Base-by-base conservation (phyloP, 1,140 invertebrate genomes). In the Teleopsis dalmanni region DNA sequence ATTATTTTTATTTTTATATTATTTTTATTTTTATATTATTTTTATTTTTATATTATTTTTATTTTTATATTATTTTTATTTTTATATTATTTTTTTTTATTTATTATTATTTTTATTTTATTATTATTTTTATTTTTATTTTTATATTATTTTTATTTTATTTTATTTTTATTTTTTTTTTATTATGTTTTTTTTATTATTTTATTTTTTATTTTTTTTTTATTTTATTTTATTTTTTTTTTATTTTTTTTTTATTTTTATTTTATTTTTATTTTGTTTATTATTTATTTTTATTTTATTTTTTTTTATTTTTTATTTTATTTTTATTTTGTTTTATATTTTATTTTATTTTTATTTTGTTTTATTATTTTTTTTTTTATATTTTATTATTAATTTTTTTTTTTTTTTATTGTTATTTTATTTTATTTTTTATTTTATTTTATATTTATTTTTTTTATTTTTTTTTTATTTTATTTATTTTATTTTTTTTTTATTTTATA, bases 341-440 rank as follows among this genome's bases (percentile, higher is more conserved):
- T 34, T 34, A 14, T 6, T 34, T 8, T 34, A 40, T 40, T 40
- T 40, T 1, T 2, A 40, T 21, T 16, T 16, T 18, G 13, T 48
- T 26, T 16, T 40, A 22, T 48, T 27, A 8, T 48, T 40, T 48
- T 38, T 27, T 40, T 23, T 40, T 7, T 35, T 5, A 19, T 13
- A 22, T 35, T 40, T 40, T 40, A 1, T 2, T 18, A 16, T 16
- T 16, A 5, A 18, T 48, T 26, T 16, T 40, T 27, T 48, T 27
- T 10, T 48, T 40, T 48, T 38, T 27, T 40, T 23, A 27, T 7
- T 35, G 7, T 14, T 13, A 22, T 35, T 35, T 35, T 13, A 8
- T 21, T 46, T 9, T n/a, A 47, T 25, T 47, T 19, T 38, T 38
- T 18, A 25, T 47, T 16, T 13, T 38, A 21, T 18, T 38, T 18